These are phyloP conservation scores for Malurus leucopterus DNA, from an alignment of 2,797 vertebrate genomes.

Conservation along the genomic window DNA sequence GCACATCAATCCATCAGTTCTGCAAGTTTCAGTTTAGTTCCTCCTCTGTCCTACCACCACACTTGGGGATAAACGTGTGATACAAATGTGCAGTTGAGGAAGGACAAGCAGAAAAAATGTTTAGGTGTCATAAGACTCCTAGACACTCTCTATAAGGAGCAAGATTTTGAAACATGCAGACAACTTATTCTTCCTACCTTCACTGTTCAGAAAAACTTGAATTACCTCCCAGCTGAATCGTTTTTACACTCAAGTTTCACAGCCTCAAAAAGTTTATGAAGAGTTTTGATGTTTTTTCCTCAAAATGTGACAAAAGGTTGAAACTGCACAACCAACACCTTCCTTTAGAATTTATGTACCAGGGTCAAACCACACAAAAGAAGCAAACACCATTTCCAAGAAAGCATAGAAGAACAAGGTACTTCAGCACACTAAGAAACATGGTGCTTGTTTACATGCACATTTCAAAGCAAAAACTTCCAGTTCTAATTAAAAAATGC, in stretches of 20 bases:
- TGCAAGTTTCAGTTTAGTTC: not conserved
- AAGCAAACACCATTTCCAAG: not conserved
- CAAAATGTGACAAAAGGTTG: not conserved
- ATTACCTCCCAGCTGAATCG: not conserved
- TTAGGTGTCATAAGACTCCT: not conserved
- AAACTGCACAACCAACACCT: not conserved
- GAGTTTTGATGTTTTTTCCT: not conserved
- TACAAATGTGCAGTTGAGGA: not conserved
- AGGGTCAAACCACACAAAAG: not conserved
- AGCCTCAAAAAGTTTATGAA: not conserved
- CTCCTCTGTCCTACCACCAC: not conserved
- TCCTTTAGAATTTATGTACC: not conserved
- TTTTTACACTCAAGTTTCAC: not conserved
- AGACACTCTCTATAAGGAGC: not conserved
- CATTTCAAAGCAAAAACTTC: not conserved
- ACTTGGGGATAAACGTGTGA: not conserved
- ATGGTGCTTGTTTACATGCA: not conserved
- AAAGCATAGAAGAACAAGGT: not conserved
- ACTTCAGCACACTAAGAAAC: not conserved
- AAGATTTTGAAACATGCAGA: not conserved
- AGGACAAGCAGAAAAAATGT: not conserved
- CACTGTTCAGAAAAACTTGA: not conserved
- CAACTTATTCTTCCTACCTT: not conserved
- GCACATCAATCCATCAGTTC: not conserved
- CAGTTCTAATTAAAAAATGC: not conserved